Evolutionary conservation across 2,797 vertebrate species (phyloP), one percentile per base, ranked within the genome.

Genomic region (Myotis planiceps): DNA sequence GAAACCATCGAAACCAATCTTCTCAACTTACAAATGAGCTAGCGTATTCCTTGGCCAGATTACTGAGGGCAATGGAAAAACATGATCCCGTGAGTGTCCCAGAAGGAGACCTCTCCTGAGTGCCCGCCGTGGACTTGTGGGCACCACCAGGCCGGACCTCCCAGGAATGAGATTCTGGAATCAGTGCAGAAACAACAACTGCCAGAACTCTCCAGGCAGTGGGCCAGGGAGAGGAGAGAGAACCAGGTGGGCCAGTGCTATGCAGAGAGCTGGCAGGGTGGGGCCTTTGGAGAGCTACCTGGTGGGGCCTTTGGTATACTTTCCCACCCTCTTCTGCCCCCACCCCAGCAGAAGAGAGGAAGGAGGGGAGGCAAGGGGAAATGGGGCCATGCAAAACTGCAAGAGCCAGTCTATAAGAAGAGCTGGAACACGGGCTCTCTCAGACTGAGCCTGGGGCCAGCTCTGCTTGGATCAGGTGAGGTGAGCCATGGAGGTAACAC

Each of bases 131-230:
- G 55, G 87, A 74, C 69, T 60, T 90, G 94, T 93, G 94, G 95
- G 87, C 49, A 95, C 92, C 84, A 74, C 55, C 68, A 32, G 39
- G 75, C 12, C 72, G 81, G 95, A 97, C 97, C 87, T 97, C 97
- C 97, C 95, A 95, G 68, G 86, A 96, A 89, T 27, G 75, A 95
- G 34, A 92, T 66, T 69, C 89, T 96, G 72, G 92, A 87, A 71
- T 88, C 75, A 5, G 51, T 23, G 51, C 83, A 95, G 86, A 91
- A 76, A 91, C 55, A 87, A 81, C 71, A 93, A 88, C 66, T 81
- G 53, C 84, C 89, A 49, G 55, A 90, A 75, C 87, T 45, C 83
- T 84, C 84, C 51, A 49, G 85, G 76, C 60, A 19, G 66, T 27
- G 19, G 47, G 90, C 76, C 84, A 47, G 42, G 9, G 18, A 49